Evolutionary conservation across 2,888 invertebrate species (phyloP), one percentile per base, ranked within the genome.

Genomic region (Phaedon cochleariae): DNA sequence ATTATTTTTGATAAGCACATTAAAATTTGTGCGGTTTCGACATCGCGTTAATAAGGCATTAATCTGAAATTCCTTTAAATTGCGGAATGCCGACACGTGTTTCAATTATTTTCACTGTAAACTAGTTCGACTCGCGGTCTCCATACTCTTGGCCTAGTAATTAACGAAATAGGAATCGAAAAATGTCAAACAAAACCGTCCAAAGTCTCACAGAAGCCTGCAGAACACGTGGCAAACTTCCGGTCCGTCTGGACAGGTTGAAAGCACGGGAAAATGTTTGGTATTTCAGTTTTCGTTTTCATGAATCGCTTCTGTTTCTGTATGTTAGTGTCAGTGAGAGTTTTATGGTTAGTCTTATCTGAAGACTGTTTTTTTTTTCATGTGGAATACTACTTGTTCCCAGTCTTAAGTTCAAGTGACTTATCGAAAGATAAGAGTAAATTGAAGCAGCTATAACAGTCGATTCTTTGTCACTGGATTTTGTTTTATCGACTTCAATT

Each of bases 201-300:
- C 37, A 22, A 41, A 41, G 37, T 55, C 41, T 41, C 55, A 41
- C 29, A 18, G 41, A 55, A 45, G 57, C 57, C 57, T 57, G 57
- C 57, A 26, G 46, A 57, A 57, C 57, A 57, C 57, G 57, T 57
- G 57, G 45, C 57, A 57, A 57, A 29, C 46, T 57, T 57, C 57
- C 57, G 57, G 57, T 57, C 57, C 18, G 57, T 57, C 57, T 57
- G 57, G 57, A 41, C 57, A 57, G 57, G 57, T 57, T 57, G 29
- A 57, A 57, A 26, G 26, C 41, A 18, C 22, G 41, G 26, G 45
- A 45, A 55, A 45, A 17, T 57, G 45, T 45, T 26, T 20, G 57
- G 57, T 57, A 57, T 57, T 45, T 18, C 57, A 41, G 26, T 45
- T 57, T 57, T 57, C 57, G 21, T 29, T 34, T 34, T 21, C 37